These are phyloP conservation scores for Pao palembangensis DNA, from an alignment of 2,113 vertebrate genomes.

Conservation along the genomic window DNA sequence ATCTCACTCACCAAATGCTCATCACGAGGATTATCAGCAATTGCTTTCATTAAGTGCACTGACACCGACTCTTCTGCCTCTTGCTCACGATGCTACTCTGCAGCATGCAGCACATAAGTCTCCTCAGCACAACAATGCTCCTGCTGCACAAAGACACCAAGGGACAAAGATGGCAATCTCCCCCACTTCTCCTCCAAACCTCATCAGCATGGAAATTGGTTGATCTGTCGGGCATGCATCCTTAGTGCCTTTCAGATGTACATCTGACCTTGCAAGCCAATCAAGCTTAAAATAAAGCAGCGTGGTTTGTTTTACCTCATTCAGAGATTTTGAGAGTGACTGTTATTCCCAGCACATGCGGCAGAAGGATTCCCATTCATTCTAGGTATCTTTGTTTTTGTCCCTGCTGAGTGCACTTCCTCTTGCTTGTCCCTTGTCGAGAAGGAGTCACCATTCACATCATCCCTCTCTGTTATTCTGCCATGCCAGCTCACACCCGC, in stretches of 20 bases:
- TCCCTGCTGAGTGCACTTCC: conserved; percentile 49
- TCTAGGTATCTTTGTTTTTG: conserved; percentile 67
- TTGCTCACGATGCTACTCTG: conserved; percentile 50
- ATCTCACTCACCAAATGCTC: conserved; percentile 51
- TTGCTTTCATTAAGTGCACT: conserved; percentile 50
- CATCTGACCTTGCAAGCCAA: conserved; percentile 31
- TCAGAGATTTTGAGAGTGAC: conserved; percentile 69
- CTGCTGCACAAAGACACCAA: conserved; percentile 38
- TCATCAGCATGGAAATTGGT: conserved; percentile 61
- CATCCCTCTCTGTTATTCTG: conserved; percentile 70
- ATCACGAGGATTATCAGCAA: conserved; percentile 63
- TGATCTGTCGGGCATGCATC: conserved; percentile 28
- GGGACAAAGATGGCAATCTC: conserved; percentile 67
- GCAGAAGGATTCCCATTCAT: conserved; percentile 76
- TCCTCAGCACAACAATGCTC: conserved; percentile 36
- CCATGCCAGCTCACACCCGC: conserved; percentile 52
- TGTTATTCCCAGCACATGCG: conserved; percentile 78
- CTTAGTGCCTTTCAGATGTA: conserved; percentile 32
- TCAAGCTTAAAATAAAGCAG: conserved; percentile 8
- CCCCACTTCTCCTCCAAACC: conserved; percentile 40
- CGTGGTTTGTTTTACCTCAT: conserved; percentile 79
- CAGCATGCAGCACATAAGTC: conserved; percentile 54
- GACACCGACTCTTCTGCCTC: conserved; percentile 29
- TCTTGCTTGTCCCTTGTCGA: conserved; percentile 48
- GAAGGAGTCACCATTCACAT: conserved; percentile 65